Base-by-base conservation (phyloP, 2,888 invertebrate genomes). In the Criorhina ranunculi region DNA sequence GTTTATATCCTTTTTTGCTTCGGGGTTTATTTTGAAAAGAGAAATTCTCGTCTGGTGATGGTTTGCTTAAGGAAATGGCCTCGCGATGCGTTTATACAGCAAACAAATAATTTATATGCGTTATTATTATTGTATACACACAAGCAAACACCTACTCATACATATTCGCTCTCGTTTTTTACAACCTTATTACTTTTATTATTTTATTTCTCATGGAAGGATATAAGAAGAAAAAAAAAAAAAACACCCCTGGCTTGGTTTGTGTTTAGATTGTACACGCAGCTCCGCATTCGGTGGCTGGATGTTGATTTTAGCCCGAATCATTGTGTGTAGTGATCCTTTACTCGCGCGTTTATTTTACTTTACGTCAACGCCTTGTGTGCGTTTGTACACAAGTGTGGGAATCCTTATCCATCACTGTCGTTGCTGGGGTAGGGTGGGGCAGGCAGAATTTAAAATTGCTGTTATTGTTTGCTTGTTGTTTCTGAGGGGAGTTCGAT, bases 121-220 rank as follows among this genome's bases (percentile, higher is more conserved):
- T 66, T 80, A 75, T 69, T 60, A 53, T 35, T 49, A 44, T 53
- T 37, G 64, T 44, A 62, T 37, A 77, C 44, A 60, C 69, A 53
- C 57, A 59, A 11, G 11, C 15, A 40, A 12, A 29, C 12, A 66
- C 9, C n/a, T 11, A 12, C 19, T 15, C 8, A 31, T 77, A 40
- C 46, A 24, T 37, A 17, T 12, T 57, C 7, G 46, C 24, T 24
- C 2, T 55, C n/a, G 12, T 40, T 59, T 49, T 59, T 70, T 55
- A 70, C 40, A 82, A 66, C 77, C 77, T 82, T 79, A 79, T 83
- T 83, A 83, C 66, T 78, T 78, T 79, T 83, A 83, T 83, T 79
- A 78, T 83, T 83, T 79, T 82, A 82, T 79, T 79, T 79, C 64
- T 24, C 72, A 17, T 60, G 66, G 42, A 73, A 73, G 73, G 67